These are phyloP conservation scores for Nerophis ophidion DNA, from an alignment of 2,113 vertebrate genomes.

Conservation along the genomic window DNA sequence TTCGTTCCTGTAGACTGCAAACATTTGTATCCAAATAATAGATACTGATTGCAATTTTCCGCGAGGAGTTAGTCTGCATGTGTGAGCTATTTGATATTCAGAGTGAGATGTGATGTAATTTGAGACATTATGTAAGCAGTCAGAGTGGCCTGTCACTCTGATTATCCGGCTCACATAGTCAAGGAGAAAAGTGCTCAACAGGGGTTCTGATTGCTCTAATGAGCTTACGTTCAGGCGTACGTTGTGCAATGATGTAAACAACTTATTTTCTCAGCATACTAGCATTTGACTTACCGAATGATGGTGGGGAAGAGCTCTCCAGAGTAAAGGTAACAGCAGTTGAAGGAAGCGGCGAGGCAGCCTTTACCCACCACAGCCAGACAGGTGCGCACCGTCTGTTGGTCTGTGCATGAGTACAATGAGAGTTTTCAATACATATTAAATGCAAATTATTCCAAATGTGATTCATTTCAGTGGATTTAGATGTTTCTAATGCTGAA, in stretches of 20 bases:
- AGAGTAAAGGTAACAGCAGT: slow-evolving; percentile 76
- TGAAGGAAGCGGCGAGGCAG: slow-evolving; percentile 81
- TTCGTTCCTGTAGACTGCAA: neutral
- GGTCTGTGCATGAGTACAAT: slow-evolving; percentile 60
- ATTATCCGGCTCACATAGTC: slow-evolving; percentile 7
- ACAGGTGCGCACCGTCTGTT: slow-evolving; percentile 67
- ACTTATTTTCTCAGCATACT: neutral
- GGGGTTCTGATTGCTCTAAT: slow-evolving; percentile 4
- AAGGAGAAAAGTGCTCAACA: slow-evolving; percentile 2
- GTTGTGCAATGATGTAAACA: neutral
- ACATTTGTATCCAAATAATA: too few species aligned
- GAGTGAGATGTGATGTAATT: slow-evolving; percentile 1
- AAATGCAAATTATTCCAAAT: too few species aligned
- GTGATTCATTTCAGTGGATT: neutral
- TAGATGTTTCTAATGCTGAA: neutral
- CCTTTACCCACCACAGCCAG: slow-evolving; percentile 86
- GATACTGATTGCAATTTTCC: too few species aligned
- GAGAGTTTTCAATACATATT: neutral
- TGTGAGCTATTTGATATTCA: neutral
- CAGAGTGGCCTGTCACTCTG: neutral
- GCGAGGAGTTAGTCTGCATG: neutral
- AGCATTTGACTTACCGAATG: slow-evolving; percentile 52
- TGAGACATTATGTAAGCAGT: slow-evolving; percentile 3
- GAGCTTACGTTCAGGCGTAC: neutral
- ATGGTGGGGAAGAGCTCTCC: slow-evolving; percentile 72